These are phyloP conservation scores for Acleris holmiana DNA, from an alignment of 2,888 invertebrate genomes.

Conservation along the genomic window DNA sequence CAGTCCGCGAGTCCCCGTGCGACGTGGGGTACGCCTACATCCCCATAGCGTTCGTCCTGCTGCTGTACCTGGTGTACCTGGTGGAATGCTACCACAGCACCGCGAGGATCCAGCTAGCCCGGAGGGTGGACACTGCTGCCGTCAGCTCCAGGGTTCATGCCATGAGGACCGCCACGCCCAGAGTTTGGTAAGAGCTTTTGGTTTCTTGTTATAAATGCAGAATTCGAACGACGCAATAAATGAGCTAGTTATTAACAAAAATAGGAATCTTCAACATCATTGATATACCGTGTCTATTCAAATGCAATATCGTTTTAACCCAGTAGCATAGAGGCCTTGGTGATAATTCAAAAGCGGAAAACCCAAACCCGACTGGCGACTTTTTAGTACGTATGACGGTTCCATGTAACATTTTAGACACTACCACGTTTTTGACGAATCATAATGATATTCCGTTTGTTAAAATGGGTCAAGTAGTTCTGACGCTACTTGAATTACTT, in stretches of 20 bases:
- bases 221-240: too few species aligned
- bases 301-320: too few species aligned
- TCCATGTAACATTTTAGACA: too few species aligned
- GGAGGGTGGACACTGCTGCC: constrained; percentile 86
- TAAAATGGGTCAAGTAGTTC: too few species aligned
- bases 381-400: too few species aligned
- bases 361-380: too few species aligned
- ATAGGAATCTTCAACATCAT: too few species aligned
- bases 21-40: constrained; percentile 93
- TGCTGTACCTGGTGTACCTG: constrained; percentile 91
- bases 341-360: too few species aligned
- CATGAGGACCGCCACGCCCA: constrained; percentile 88
- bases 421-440: neutral
- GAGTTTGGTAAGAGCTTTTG: constrained; percentile 86
- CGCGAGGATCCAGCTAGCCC: constrained; percentile 87
- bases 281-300: too few species aligned
- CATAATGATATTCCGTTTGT: neutral
- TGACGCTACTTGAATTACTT: too few species aligned
- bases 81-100: constrained; percentile 94
- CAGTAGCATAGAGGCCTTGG: too few species aligned
- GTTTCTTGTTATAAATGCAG: neutral
- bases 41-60: constrained; percentile 90
- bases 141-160: constrained; percentile 87
- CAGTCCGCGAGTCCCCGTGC: constrained; percentile 88
- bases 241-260: too few species aligned